Evolutionary conservation across 2,888 invertebrate genomes (phyloP).

Genomic region (Lumbricus terrestris): DNA sequence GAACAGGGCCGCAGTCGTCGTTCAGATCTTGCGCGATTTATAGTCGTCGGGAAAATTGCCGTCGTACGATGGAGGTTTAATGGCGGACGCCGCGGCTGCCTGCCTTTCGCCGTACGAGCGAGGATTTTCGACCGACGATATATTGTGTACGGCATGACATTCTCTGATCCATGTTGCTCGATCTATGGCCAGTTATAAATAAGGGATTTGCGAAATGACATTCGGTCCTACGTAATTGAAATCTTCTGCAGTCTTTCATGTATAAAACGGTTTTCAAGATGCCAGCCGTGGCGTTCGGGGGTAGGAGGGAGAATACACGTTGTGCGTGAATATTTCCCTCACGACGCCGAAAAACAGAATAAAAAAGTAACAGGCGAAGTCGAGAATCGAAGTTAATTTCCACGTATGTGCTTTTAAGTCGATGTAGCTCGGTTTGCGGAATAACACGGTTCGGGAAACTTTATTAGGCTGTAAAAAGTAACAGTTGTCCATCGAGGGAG

Average conservation of each 20-base stretch:
- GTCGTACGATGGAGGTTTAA: not conserved
- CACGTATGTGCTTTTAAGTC: not conserved
- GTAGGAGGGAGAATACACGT: not conserved
- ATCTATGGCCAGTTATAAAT: constrained; percentile 12
- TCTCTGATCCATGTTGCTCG: not conserved
- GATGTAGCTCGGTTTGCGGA: not conserved
- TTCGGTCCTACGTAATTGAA: constrained; percentile 5
- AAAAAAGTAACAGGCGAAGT: not conserved
- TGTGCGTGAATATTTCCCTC: not conserved
- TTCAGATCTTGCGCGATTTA: not conserved
- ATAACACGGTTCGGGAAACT: not conserved
- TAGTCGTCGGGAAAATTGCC: not conserved
- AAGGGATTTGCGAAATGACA: constrained; percentile 12
- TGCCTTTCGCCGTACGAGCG: not conserved
- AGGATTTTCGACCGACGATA: not conserved
- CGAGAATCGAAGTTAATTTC: not conserved
- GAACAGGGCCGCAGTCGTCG: not conserved
- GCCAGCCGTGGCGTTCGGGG: not conserved
- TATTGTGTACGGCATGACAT: not conserved
- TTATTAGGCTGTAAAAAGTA: not conserved
- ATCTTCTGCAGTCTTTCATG: not conserved
- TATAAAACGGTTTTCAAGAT: not conserved
- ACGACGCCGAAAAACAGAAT: not conserved
- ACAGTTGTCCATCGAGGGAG: not conserved
- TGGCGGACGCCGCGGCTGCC: not conserved